These are phyloP conservation scores for Nomada flava DNA, from an alignment of 2,888 invertebrate species.

Conservation along the genomic window DNA sequence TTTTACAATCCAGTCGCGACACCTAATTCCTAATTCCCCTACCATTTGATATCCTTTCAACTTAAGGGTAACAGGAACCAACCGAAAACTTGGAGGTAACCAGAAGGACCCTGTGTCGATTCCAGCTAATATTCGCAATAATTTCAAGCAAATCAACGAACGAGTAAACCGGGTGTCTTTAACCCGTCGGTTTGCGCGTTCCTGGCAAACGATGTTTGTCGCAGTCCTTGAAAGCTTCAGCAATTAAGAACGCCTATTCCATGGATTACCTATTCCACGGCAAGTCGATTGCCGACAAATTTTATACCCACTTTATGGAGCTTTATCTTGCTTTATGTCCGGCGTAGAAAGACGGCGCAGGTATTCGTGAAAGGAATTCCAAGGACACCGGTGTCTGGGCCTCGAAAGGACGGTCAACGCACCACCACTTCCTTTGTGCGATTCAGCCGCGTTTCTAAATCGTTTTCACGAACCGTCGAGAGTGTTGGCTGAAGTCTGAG, in stretches of 20 bases:
- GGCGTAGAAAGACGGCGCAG: conserved; percentile 38
- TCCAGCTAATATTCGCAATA: background rate
- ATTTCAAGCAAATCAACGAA: background rate
- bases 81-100: background rate
- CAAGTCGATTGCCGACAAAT: conserved; percentile 17
- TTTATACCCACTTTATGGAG: conserved; percentile 52
- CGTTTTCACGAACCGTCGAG: conserved; percentile 58
- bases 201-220: background rate
- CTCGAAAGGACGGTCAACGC: conserved; percentile 74
- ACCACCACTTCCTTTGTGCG: conserved; percentile 66
- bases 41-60: background rate
- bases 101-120: background rate
- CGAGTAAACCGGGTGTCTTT: background rate
- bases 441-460: conserved; percentile 65
- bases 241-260: conserved; percentile 56
- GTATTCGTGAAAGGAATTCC: conserved; percentile 69
- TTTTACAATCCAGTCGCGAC: background rate
- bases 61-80: background rate
- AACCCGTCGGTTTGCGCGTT: conserved; percentile 8
- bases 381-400: conserved; percentile 62
- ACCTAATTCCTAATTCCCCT: background rate
- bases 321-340: conserved; percentile 66
- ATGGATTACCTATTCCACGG: conserved; percentile 21
- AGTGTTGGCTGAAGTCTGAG: background rate
- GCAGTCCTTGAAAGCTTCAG: conserved; percentile 33